Percentiles rank a stretch among this genome's conserved stretches.
Evolutionary conservation across 2,797 vertebrate species (phyloP).

Genomic region (Enteromius thamalakanensis): DNA sequence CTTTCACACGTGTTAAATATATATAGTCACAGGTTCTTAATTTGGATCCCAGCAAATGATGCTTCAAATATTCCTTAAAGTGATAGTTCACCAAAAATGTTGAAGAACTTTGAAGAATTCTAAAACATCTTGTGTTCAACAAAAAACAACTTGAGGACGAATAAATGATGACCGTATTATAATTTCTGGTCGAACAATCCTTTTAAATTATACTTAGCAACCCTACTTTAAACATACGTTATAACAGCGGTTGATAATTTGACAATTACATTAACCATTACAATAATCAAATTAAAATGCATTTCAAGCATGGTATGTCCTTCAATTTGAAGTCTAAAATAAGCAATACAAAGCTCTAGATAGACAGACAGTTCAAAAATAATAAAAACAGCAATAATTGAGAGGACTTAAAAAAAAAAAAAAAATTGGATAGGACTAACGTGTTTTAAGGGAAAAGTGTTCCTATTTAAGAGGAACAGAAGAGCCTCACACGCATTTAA

Average conservation of each 20-base stretch:
- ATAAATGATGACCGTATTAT: not conserved
- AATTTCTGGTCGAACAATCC: not conserved
- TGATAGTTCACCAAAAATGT: not conserved
- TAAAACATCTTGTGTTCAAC: not conserved
- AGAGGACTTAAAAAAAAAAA: not conserved
- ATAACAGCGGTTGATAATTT: not conserved
- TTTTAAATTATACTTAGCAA: not conserved
- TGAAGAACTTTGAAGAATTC: not conserved
- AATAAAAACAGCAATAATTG: not conserved
- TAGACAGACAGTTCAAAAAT: not conserved
- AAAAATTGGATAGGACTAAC: not conserved
- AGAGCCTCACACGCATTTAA: conserved; percentile 25
- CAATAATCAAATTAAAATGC: not conserved
- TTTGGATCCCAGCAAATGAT: not conserved
- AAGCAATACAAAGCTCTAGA: not conserved
- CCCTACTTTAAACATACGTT: not conserved
- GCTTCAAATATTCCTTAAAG: not conserved
- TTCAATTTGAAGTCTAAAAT: not conserved
- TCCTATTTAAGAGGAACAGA: conserved; percentile 5
- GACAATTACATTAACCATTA: not conserved
- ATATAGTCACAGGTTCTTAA: not conserved
- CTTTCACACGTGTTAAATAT: not conserved
- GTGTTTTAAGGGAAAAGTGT: not conserved
- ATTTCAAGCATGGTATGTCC: not conserved
- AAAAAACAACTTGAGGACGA: not conserved